Evolutionary conservation across 2,888 invertebrate species (phyloP).

Genomic region (Epistrophe eligans): DNA sequence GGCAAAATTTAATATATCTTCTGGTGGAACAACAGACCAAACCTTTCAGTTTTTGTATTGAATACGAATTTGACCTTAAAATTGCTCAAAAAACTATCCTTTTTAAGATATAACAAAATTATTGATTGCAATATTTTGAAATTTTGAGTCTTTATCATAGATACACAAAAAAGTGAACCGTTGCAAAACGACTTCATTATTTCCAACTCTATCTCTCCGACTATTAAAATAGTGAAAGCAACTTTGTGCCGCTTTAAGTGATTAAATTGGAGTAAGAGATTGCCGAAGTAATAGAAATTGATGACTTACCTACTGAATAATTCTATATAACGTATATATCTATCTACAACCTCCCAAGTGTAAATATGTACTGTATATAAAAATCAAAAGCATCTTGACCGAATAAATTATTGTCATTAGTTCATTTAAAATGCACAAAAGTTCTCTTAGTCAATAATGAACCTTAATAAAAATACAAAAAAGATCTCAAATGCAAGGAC

Average conservation of each 20-base stretch:
- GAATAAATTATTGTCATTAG: slow-evolving; percentile 64
- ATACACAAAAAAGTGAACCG: too few relatives aligned
- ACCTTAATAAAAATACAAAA: slow-evolving; percentile 34
- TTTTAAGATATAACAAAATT: too few relatives aligned
- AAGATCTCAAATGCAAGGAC: slow-evolving; percentile 5
- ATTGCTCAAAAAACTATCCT: too few relatives aligned
- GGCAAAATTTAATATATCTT: too few relatives aligned
- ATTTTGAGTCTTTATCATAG: too few relatives aligned
- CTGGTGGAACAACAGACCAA: too few relatives aligned
- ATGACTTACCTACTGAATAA: background rate
- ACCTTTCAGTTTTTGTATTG: too few relatives aligned
- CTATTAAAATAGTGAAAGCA: background rate
- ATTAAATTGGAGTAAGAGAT: background rate
- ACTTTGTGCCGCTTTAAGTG: background rate
- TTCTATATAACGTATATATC: background rate
- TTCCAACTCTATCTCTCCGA: background rate
- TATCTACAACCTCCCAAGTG: too few relatives aligned
- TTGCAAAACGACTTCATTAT: background rate
- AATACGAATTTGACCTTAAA: too few relatives aligned
- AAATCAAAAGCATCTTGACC: slow-evolving; percentile 28
- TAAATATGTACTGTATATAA: too few relatives aligned
- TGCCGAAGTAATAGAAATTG: background rate
- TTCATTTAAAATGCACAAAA: slow-evolving; percentile 68
- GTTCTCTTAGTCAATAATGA: slow-evolving; percentile 51
- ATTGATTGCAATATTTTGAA: too few relatives aligned